Evolutionary conservation across 2,113 vertebrate species (phyloP), one percentile per base, ranked within the genome.

Genomic region (Corythaixoides concolor): DNA sequence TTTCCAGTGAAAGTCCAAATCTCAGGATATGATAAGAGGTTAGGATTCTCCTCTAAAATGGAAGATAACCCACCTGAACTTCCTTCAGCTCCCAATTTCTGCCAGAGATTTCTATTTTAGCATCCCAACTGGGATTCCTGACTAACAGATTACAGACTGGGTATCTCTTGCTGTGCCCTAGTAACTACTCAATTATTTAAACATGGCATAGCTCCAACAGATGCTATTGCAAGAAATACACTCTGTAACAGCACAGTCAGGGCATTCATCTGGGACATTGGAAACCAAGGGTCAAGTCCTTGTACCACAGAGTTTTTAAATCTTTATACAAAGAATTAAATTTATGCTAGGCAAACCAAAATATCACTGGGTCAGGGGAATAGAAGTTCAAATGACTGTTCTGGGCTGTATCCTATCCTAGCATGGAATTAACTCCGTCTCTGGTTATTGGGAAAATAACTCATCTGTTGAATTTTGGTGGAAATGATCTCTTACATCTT

Each of bases 181-280:
- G 86, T 85, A 94, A 79, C 77, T 79, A 58, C 41, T 96, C 41
- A 94, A 91, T 95, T 96, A 96, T 94, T 96, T 93, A 96, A 88
- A 89, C 24, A 66, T 73, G 73, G 89, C 87, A 82, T 41, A 69
- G 53, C 49, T 95, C 74, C 89, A 96, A 66, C 22, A 85, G 69
- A 89, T 76, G 52, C 84, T 85, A 72, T 49, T 91, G 93, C 62
- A 91, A 89, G 87, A 85, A 91, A 89, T 66, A 78, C 53, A 67
- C 10, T 91, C 81, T 47, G 0, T 32, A 85, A 82, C 2, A 6
- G 47, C 52, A 56, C 56, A 74, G 35, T 17, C 52, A 75, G 69
- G 83, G 39, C 47, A 63, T 89, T 92, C 68, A 68, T 37, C 43
- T 75, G 73, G 80, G 77, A 95, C 66, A 75, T 1, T 30, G 66